Base-by-base conservation (phyloP, 2,113 vertebrate species). In the Corydoras maculifer region DNA sequence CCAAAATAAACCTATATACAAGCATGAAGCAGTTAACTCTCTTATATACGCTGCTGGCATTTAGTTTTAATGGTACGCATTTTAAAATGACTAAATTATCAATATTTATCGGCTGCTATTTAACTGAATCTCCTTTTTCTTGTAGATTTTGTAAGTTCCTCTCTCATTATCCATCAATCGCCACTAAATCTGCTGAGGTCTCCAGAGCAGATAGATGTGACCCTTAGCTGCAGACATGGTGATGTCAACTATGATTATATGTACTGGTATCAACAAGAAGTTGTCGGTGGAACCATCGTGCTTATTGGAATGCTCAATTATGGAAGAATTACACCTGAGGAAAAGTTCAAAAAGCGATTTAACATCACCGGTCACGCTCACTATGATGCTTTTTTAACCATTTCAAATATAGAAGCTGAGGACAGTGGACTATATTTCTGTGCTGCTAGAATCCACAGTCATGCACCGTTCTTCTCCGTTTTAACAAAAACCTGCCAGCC, bases 251-350 rank as follows among this genome's bases (percentile, higher is more conserved):
- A 57, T 57, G 13, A 57, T 14, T 57, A 57, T n/a, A 57, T 57
- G 54, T 57, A 57, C 54, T 57, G 54, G 54, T 57, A 57, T 57
- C 54, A 57, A n/a, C 54, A 57, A 57, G n/a, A 57, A 3, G n/a
- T 5, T 15, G 54, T n/a, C 8, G 54, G 14, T 57, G 54, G 13
- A 13, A 4, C 9, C 54, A 57, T 57, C 3, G 14, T n/a, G 54
- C 54, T 57, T 2, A 57, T 57, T 15, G 54, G 54, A 6, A 57
- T 57, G 54, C 54, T 57, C 9, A 57, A 57, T 15, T 57, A 57
- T 57, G 54, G 6, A 57, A 15, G 13, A 57, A n/a, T 57, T n/a
- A 57, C 54, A 57, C 12, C 14, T 7, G 54, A 57, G n/a, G 54
- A 57, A n/a, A 15, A 57, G 6, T 57, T 57, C 54, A 57, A 57